These are phyloP conservation scores for Eucidaris tribuloides DNA, from an alignment of 35 echinoderm and acorn worm genomes.

Conservation along the genomic window DNA sequence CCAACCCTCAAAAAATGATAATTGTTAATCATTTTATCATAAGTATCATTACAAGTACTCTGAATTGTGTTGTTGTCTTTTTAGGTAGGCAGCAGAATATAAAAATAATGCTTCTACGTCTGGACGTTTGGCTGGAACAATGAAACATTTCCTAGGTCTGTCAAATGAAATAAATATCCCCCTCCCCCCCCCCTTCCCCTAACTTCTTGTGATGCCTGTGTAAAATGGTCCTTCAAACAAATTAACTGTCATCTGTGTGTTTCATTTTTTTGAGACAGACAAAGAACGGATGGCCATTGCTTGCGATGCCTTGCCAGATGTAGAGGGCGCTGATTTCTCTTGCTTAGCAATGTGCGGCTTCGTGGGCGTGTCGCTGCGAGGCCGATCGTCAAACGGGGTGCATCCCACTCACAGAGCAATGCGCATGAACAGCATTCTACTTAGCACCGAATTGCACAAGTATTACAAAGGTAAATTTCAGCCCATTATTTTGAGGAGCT, in stretches of 20 bases:
- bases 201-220: background rate
- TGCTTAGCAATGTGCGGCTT: background rate
- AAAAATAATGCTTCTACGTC: background rate
- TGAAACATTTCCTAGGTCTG: background rate
- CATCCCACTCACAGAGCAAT: background rate
- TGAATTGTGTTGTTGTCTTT: too few species aligned
- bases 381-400: background rate
- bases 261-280: background rate
- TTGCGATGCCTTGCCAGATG: background rate
- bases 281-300: constrained; percentile 14
- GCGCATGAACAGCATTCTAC: background rate
- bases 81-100: background rate
- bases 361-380: background rate
- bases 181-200: background rate
- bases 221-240: background rate
- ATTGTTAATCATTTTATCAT: too few species aligned
- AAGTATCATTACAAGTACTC: too few species aligned
- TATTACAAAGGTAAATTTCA: background rate
- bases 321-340: background rate
- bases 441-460: constrained; percentile 7
- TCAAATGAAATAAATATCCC: background rate
- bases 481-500: too few species aligned
- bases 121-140: background rate
- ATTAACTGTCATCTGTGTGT: background rate
- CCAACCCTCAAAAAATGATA: too few species aligned